Conservation (phyloP, 2,797 vertebrate species). For the Kryptolebias ocellatus region DNA sequence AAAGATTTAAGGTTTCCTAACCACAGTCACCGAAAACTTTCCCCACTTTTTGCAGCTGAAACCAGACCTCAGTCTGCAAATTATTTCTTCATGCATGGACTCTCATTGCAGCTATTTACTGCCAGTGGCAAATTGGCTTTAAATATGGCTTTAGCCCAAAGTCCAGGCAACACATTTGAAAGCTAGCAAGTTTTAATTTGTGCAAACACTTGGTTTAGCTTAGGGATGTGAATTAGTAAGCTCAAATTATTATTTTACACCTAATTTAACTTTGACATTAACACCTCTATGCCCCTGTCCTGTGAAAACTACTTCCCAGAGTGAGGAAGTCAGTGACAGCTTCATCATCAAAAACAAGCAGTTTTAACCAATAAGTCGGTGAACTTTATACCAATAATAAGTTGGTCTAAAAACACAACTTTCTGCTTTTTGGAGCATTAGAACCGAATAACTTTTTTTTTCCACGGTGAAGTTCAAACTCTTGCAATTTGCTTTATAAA, state of each 20-base stretch:
- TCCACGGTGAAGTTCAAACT: slow-evolving; percentile 49
- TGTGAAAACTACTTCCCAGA: background rate
- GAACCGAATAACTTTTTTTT: slow-evolving; percentile 60
- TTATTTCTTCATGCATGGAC: slow-evolving; percentile 27
- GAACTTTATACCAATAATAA: slow-evolving; percentile 5
- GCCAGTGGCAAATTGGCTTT: slow-evolving; percentile 28
- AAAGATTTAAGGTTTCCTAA: slow-evolving; percentile 21
- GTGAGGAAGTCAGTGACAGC: background rate
- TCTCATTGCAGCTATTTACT: slow-evolving; percentile 47
- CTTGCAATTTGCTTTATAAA: slow-evolving; percentile 65
- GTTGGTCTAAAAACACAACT: slow-evolving; percentile 9
- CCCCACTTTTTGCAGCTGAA: slow-evolving; percentile 31
- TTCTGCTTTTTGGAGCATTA: slow-evolving; percentile 35
- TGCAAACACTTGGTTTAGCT: slow-evolving; percentile 20
- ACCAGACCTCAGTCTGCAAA: slow-evolving; percentile 27
- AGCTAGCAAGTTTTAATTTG: slow-evolving; percentile 3
- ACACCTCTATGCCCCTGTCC: too few species aligned
- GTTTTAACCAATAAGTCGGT: background rate
- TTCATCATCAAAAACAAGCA: background rate
- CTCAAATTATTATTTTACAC: too few species aligned
- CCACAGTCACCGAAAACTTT: slow-evolving; percentile 40
- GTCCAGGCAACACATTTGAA: slow-evolving; percentile 17
- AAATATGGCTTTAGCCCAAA: slow-evolving; percentile 8
- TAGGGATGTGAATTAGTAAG: background rate
- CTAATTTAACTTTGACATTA: too few species aligned